These are phyloP conservation scores for Myoxocephalus aenaeus DNA, from an alignment of 2,797 vertebrate genomes.

Conservation along the genomic window DNA sequence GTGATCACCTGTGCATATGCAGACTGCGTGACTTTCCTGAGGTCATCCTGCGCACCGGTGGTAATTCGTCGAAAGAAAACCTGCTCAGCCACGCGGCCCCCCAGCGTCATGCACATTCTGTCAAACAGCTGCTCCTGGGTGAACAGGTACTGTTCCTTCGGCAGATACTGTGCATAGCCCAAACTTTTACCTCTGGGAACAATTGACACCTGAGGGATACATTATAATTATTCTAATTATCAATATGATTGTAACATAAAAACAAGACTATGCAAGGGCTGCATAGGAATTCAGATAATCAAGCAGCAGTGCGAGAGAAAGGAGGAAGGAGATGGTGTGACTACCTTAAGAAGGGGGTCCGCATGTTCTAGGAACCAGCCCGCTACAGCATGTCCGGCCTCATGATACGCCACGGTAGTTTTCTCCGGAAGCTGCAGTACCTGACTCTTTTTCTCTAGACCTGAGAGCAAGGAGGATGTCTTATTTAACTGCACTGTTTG, in stretches of 20 bases:
- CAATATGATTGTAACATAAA: neutral
- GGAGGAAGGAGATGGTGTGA: neutral
- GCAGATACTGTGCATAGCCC: slow-evolving; percentile 93
- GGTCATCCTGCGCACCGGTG: slow-evolving; percentile 94
- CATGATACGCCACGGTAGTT: slow-evolving; percentile 94
- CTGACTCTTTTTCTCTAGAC: slow-evolving; percentile 95
- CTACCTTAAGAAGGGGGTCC: slow-evolving; percentile 93
- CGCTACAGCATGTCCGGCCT: slow-evolving; percentile 94
- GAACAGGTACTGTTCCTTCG: slow-evolving; percentile 94
- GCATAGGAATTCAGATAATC: neutral
- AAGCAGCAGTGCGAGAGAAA: neutral
- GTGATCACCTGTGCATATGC: slow-evolving; percentile 88
- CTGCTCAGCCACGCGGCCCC: slow-evolving; percentile 94
- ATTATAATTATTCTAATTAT: neutral
- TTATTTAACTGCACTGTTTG: neutral
- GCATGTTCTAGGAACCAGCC: slow-evolving; percentile 97
- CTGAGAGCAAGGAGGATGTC: slow-evolving; percentile 67
- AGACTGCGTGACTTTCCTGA: slow-evolving; percentile 95
- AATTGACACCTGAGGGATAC: slow-evolving; percentile 89
- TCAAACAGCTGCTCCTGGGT: slow-evolving; percentile 95
- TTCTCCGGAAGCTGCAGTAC: slow-evolving; percentile 93
- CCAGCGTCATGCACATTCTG: slow-evolving; percentile 97
- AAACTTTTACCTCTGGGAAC: slow-evolving; percentile 94
- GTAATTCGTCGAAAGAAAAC: slow-evolving; percentile 94
- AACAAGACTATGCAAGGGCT: neutral